Conservation (phyloP, 2,797 vertebrate species). For the Hylomyscus alleni region DNA sequence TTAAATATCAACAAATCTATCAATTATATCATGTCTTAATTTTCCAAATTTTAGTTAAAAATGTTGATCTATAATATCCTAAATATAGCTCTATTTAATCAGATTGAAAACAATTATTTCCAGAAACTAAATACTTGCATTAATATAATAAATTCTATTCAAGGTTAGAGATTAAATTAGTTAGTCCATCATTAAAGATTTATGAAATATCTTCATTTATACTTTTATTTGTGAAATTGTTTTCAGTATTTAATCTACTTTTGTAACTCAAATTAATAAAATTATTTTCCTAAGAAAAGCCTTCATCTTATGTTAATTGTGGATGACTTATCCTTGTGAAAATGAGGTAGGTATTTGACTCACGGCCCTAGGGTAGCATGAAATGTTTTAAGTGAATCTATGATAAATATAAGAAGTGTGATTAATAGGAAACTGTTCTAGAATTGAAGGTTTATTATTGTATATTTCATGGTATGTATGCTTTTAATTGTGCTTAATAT, state of each 20-base stretch:
- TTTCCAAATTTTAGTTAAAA: not conserved
- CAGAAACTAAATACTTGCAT: not conserved
- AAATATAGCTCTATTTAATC: not conserved
- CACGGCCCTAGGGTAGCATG: not conserved
- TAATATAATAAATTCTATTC: not conserved
- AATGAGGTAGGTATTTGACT: not conserved
- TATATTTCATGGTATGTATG: not conserved
- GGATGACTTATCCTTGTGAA: not conserved
- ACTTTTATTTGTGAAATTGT: slow-evolving; percentile 32
- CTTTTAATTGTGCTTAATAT: not conserved
- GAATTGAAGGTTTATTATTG: not conserved
- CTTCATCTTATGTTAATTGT: not conserved
- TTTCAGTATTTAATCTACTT: not conserved
- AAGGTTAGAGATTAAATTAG: not conserved
- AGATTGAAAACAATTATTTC: not conserved
- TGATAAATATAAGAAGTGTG: not conserved
- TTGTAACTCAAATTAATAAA: not conserved
- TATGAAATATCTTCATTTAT: not conserved
- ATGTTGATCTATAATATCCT: not conserved
- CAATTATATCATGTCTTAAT: not conserved
- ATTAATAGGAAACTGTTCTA: not conserved
- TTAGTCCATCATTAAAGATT: not conserved
- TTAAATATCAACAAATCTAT: slow-evolving; percentile 5
- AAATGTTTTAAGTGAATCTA: not conserved
- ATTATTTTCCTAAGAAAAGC: not conserved